Conservation (phyloP, 2,888 invertebrate species). For the Hypomecis punctinalis region DNA sequence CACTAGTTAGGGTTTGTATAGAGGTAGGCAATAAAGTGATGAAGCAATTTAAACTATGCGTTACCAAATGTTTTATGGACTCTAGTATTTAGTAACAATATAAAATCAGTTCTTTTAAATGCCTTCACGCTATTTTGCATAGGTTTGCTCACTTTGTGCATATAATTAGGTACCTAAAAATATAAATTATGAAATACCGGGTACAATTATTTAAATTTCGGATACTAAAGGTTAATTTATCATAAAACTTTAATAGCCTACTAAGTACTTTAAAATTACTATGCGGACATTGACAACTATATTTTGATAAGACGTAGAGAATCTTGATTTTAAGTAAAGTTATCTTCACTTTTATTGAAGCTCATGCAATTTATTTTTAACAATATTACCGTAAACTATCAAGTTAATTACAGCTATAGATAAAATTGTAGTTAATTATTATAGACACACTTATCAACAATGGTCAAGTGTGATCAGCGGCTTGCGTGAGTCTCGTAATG, state of each 20-base stretch:
- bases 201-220: neutral
- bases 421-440: neutral
- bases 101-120: neutral
- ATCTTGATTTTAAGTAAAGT: neutral
- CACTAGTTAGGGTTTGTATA: too few species aligned
- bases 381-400: neutral
- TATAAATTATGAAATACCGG: neutral
- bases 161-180: neutral
- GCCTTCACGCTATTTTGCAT: neutral
- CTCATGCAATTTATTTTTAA: neutral
- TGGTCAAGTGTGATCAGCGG: constrained; percentile 39
- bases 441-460: constrained; percentile 25
- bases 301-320: neutral
- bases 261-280: too few species aligned
- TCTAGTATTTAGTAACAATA: neutral
- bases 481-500: constrained; percentile 40
- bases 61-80: neutral
- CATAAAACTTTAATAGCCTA: too few species aligned
- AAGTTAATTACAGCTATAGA: neutral
- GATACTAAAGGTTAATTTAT: neutral
- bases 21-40: too few species aligned
- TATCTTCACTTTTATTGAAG: neutral
- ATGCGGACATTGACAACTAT: too few species aligned
- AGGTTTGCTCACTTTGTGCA: neutral
- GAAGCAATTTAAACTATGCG: neutral